A percentile compares a stretch with the other conserved stretches of the same genome.
Conservation (phyloP, 2,888 invertebrate genomes). For the Andrena hattorfiana region DNA sequence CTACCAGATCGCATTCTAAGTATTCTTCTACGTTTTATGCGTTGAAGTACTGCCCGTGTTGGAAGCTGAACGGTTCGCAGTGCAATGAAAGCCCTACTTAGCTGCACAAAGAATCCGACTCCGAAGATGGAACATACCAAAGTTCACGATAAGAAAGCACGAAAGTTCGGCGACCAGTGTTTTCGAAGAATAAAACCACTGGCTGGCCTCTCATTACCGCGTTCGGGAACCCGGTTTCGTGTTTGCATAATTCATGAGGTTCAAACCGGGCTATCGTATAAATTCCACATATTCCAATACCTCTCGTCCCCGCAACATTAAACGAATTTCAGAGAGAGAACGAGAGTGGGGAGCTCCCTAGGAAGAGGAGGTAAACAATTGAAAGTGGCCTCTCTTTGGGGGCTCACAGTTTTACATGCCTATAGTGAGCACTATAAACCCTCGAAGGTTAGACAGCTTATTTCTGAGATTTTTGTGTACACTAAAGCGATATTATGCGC, state of each 20-base stretch:
- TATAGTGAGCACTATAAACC: not conserved
- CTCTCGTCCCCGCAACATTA: conserved; percentile 23
- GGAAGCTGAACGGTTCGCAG: not conserved
- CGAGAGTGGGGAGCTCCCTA: not conserved
- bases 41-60: not conserved
- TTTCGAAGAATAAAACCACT: conserved; percentile 37
- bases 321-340: conserved; percentile 9
- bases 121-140: not conserved
- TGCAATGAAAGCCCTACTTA: not conserved
- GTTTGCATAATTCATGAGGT: conserved; percentile 49
- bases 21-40: not conserved
- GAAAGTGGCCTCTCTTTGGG: not conserved
- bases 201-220: conserved; percentile 39
- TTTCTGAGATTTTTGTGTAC: not conserved
- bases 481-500: not conserved
- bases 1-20: not conserved
- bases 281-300: conserved; percentile 41
- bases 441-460: not conserved
- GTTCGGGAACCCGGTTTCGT: conserved; percentile 13
- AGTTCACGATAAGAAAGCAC: not conserved
- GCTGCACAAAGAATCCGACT: conserved; percentile 1
- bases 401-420: too few species aligned
- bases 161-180: conserved; percentile 36
- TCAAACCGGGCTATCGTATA: conserved; percentile 21
- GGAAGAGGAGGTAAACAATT: not conserved